These are phyloP conservation scores for Rhynchomys soricoides DNA, from an alignment of 2,113 vertebrate genomes.

Conservation along the genomic window DNA sequence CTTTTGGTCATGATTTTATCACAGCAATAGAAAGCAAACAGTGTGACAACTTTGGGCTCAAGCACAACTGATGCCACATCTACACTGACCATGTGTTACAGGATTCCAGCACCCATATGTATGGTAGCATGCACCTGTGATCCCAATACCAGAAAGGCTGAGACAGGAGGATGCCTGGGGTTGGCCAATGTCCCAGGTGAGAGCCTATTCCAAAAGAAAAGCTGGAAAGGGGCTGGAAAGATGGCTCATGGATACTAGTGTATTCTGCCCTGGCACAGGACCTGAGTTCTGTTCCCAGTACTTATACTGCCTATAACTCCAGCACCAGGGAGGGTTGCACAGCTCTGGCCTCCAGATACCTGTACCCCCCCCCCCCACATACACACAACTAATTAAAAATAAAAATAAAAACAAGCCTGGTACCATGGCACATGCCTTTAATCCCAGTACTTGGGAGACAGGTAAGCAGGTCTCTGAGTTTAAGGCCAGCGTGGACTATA, in stretches of 20 bases:
- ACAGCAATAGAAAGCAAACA: background rate
- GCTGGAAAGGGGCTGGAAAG: background rate
- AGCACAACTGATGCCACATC: background rate
- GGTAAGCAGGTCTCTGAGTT: background rate
- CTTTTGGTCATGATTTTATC: background rate
- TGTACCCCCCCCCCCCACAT: too few species aligned
- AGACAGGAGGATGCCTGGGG: background rate
- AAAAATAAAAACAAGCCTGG: background rate
- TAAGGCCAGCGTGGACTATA: background rate
- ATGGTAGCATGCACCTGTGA: background rate
- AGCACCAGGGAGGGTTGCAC: background rate
- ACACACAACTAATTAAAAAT: background rate
- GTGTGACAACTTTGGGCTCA: background rate
- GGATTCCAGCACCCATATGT: background rate
- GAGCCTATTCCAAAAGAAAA: too few species aligned
- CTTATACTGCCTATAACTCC: background rate
- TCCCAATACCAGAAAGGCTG: background rate
- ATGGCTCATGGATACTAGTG: background rate
- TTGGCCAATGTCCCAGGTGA: background rate
- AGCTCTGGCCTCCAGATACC: background rate
- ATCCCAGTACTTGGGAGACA: background rate
- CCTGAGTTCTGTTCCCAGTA: background rate
- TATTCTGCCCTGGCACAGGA: background rate
- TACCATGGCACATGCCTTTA: background rate
- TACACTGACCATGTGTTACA: rapidly evolving